These are phyloP conservation scores for Sesia apiformis DNA, from an alignment of 2,888 invertebrate species.

Conservation along the genomic window DNA sequence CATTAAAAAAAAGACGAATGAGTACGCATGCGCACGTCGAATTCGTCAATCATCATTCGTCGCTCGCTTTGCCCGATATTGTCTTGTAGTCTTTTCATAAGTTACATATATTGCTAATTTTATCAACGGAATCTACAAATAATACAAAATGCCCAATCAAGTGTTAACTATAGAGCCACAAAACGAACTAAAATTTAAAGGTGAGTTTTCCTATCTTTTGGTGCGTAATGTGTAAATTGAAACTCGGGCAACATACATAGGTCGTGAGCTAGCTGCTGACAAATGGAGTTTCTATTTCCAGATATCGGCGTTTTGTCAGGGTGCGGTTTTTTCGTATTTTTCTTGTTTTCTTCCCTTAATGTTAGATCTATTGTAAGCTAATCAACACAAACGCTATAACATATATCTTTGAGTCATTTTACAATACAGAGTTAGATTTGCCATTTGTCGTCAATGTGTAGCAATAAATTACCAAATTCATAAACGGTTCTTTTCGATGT, in stretches of 20 bases:
- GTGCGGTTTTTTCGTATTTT: constrained; percentile 57
- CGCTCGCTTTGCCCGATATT: constrained; percentile 49
- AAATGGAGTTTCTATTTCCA: constrained; percentile 74
- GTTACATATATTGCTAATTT: constrained; percentile 32
- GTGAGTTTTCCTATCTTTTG: constrained; percentile 73
- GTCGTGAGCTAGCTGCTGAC: constrained; percentile 64
- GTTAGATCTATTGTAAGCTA: too few relatives aligned
- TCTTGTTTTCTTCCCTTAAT: constrained; percentile 1
- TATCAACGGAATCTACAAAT: constrained; percentile 53
- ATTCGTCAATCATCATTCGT: constrained; percentile 35
- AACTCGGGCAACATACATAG: constrained; percentile 40
- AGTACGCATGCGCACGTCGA: constrained; percentile 35
- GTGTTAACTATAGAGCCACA: constrained; percentile 90
- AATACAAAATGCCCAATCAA: constrained; percentile 79
- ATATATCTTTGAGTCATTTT: too few relatives aligned
- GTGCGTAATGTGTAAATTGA: constrained; percentile 8
- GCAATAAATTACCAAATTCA: too few relatives aligned
- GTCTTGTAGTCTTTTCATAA: constrained; percentile 36
- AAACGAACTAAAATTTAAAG: constrained; percentile 91
- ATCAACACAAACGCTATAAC: too few relatives aligned
- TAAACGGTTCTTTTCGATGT: too few relatives aligned
- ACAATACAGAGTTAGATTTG: too few relatives aligned
- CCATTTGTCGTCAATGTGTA: too few relatives aligned
- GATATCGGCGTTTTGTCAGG: constrained; percentile 67
- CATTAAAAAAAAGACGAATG: too few relatives aligned